These are phyloP conservation scores for Chloebia gouldiae DNA, from an alignment of 2,113 vertebrate species.

Conservation along the genomic window DNA sequence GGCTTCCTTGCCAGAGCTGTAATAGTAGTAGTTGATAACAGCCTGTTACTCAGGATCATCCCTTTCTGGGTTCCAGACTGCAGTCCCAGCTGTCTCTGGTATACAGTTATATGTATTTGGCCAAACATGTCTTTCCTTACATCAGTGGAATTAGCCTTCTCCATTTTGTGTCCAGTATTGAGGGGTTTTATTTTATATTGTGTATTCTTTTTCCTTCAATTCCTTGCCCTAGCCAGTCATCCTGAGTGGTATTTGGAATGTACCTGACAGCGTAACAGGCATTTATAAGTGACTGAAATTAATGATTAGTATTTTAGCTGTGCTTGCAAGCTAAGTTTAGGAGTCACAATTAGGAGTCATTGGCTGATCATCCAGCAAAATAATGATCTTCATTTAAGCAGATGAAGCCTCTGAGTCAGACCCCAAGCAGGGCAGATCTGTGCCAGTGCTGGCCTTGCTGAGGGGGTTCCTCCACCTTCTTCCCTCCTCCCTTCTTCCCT, in stretches of 20 bases:
- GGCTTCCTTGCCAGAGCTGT: not conserved
- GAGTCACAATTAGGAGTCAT: not conserved
- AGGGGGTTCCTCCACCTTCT: not conserved
- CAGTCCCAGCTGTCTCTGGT: constrained; percentile 1
- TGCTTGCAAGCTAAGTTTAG: not conserved
- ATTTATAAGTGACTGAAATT: not conserved
- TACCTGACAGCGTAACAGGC: not conserved
- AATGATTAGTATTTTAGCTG: constrained; percentile 2
- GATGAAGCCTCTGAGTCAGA: not conserved
- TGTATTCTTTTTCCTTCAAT: not conserved
- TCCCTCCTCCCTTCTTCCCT: not conserved
- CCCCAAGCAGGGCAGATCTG: not conserved
- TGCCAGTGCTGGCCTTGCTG: not conserved
- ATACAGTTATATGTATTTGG: not conserved
- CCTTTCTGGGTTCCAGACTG: not conserved
- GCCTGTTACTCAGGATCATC: not conserved
- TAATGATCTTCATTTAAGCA: not conserved
- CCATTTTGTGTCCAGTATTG: not conserved
- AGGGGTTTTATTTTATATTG: not conserved
- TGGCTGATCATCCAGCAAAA: not conserved
- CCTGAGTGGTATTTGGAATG: not conserved
- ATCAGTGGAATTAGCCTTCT: not conserved
- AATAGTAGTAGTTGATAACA: not conserved
- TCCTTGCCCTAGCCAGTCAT: not conserved
- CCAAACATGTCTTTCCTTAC: not conserved